Conservation (phyloP, 2,888 invertebrate genomes). For the Sialis fuliginosa region DNA sequence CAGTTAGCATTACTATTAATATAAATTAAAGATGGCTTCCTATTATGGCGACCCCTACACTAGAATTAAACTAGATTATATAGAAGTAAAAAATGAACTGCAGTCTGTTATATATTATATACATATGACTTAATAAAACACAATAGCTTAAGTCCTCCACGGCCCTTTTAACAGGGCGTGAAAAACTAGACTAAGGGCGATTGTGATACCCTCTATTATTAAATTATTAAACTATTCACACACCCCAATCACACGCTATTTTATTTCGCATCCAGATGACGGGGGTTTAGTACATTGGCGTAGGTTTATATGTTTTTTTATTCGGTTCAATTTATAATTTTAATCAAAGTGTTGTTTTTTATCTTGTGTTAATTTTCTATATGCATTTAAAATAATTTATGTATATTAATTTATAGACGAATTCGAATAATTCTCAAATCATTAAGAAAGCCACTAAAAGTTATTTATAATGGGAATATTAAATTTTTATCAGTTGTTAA, state of each 20-base stretch:
- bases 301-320: not conserved
- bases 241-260: constrained; percentile 14
- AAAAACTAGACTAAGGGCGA: constrained; percentile 6
- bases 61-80: not conserved
- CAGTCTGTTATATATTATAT: not conserved
- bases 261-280: not conserved
- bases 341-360: not conserved
- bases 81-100: not conserved
- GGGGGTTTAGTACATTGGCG: not conserved
- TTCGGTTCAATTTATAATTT: not conserved
- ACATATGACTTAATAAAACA: constrained; percentile 3
- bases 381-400: not conserved
- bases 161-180: constrained; percentile 4
- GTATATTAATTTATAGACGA: not conserved
- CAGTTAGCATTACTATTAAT: no score
- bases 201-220: constrained; percentile 13
- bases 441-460: no score
- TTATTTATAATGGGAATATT: no score
- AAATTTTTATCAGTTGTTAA: no score
- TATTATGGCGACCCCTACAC: not conserved
- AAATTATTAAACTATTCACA: constrained; percentile 17
- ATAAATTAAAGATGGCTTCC: no score
- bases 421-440: not conserved
- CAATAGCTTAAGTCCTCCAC: not conserved
- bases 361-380: not conserved